phyloP scores from a whole-genome alignment of 2,888 invertebrate genomes.

The Melipona bicolor region DNA sequence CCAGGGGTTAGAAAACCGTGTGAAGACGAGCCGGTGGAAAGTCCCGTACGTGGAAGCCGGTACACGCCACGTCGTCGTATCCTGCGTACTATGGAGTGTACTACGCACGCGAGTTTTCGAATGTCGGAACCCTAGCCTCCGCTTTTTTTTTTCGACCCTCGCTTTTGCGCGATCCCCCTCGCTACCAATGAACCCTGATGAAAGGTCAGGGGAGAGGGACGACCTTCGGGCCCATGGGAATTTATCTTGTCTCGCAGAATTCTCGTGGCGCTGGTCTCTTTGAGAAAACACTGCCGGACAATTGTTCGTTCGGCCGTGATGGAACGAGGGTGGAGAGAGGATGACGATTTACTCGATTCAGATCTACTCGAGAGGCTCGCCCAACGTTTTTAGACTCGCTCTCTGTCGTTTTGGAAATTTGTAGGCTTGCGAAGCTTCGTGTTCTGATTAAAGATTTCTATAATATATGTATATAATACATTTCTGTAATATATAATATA shows the following conservation, averaged over 20 bases:
- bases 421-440: too few relatives aligned
- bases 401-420: too few relatives aligned
- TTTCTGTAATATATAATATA: too few relatives aligned
- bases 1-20: conserved; percentile 59
- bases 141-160: conserved; percentile 44
- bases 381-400: too few relatives aligned
- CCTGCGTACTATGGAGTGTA: conserved; percentile 6
- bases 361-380: background rate
- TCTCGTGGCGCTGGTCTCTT: conserved; percentile 22
- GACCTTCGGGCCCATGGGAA: conserved; percentile 60
- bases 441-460: too few relatives aligned
- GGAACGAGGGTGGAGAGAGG: background rate
- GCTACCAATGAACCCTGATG: conserved; percentile 41
- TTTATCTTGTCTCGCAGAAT: conserved; percentile 54
- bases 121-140: conserved; percentile 30
- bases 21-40: conserved; percentile 62
- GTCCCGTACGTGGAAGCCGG: conserved; percentile 64
- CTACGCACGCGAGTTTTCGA: conserved; percentile 44
- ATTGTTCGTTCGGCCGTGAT: conserved; percentile 19
- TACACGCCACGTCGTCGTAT: conserved; percentile 17
- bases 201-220: conserved; percentile 20
- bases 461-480: too few relatives aligned
- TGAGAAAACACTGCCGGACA: conserved; percentile 19
- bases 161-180: conserved; percentile 20
- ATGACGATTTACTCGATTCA: background rate